Evolutionary conservation across 2,797 vertebrate species (phyloP).

Genomic region (Galago senegalensis): DNA sequence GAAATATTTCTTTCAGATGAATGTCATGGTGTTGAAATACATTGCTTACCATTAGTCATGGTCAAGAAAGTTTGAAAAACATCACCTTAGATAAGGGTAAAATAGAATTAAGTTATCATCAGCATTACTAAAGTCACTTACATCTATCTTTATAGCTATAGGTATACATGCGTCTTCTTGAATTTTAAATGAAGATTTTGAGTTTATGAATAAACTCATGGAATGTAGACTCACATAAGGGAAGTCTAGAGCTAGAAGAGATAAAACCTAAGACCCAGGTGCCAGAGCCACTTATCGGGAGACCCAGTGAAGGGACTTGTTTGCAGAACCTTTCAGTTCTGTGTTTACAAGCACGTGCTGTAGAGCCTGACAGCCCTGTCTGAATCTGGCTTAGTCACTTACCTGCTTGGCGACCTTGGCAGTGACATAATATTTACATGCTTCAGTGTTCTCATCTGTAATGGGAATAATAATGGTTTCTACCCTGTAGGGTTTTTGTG

Average conservation of each 20-base stretch:
- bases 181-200: conserved; percentile 24
- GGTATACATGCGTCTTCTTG: background rate
- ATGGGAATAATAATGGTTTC: conserved; percentile 17
- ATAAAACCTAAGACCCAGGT: background rate
- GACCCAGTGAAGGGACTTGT: background rate
- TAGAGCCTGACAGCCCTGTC: background rate
- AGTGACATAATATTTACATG: conserved; percentile 52
- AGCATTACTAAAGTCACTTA: background rate
- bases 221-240: background rate
- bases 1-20: background rate
- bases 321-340: background rate
- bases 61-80: conserved; percentile 44
- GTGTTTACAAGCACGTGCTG: background rate
- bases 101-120: background rate
- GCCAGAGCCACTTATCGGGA: background rate
- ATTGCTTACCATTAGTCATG: background rate
- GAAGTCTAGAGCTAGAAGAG: background rate
- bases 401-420: conserved; percentile 48
- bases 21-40: background rate
- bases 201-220: background rate
- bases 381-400: conserved; percentile 7
- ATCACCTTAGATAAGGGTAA: background rate
- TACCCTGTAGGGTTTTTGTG: conserved; percentile 40
- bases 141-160: background rate
- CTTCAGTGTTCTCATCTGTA: conserved; percentile 61